phyloP scores from a whole-genome alignment of 2,113 vertebrate genomes.

The Sardina pilchardus region DNA sequence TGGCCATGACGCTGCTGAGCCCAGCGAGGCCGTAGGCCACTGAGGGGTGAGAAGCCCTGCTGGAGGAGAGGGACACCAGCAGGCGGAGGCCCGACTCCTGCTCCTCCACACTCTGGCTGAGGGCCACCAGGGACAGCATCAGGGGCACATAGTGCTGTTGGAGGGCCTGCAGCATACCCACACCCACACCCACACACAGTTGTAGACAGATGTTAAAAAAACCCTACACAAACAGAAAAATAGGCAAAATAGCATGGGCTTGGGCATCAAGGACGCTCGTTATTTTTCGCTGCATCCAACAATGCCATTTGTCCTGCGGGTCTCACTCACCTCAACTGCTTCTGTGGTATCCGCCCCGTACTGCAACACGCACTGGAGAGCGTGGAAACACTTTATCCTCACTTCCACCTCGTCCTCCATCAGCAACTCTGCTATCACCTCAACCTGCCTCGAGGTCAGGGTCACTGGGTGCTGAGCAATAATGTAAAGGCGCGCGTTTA shows the following conservation, averaged over 20 bases:
- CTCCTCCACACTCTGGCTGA: conserved; percentile 12
- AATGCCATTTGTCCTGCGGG: neutral
- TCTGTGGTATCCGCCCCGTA: neutral
- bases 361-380: neutral
- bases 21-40: neutral
- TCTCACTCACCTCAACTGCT: conserved; percentile 1
- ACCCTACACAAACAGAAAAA: neutral
- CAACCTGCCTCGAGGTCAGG: neutral
- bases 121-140: neutral
- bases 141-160: neutral
- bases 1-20: neutral
- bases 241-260: neutral
- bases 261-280: no score
- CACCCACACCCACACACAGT: conserved; percentile 1
- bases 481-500: neutral
- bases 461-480: neutral
- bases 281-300: neutral
- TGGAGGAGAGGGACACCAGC: conserved; percentile 3
- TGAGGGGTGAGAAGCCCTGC: neutral
- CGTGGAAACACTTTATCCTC: neutral
- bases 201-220: neutral
- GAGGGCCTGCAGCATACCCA: neutral
- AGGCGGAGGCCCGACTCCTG: conserved; percentile 3
- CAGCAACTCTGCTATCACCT: conserved; percentile 19
- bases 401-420: neutral